Evolutionary conservation across 2,113 vertebrate species (phyloP).

Genomic region (Nestor notabilis): DNA sequence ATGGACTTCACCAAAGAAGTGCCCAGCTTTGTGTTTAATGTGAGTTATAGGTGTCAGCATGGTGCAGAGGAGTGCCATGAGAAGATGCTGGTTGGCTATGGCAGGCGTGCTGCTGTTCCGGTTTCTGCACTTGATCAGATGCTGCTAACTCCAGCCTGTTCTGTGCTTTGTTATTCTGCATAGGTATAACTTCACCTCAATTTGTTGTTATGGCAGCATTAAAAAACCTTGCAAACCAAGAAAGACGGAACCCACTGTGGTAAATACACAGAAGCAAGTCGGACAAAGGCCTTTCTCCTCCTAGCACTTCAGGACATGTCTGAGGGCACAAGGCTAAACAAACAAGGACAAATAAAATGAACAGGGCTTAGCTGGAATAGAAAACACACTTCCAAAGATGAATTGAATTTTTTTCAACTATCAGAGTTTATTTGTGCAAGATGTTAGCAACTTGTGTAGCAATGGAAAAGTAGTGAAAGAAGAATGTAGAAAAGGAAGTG

Average conservation of each 20-base stretch:
- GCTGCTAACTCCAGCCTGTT: not conserved
- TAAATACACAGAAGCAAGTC: not conserved
- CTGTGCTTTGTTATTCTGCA: not conserved
- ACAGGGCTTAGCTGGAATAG: not conserved
- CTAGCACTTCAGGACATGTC: not conserved
- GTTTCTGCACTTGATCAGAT: not conserved
- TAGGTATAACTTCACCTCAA: not conserved
- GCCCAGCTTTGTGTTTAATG: not conserved
- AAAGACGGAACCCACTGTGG: not conserved
- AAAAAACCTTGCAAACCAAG: not conserved
- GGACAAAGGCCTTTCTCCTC: constrained; percentile 4
- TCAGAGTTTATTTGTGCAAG: not conserved
- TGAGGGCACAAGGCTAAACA: constrained; percentile 5
- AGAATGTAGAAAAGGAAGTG: not conserved
- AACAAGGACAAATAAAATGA: not conserved
- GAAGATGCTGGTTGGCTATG: not conserved
- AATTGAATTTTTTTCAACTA: not conserved
- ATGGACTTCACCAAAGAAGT: not conserved
- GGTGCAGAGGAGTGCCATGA: not conserved
- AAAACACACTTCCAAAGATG: not conserved
- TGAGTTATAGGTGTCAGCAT: fast-evolving
- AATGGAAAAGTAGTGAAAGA: not conserved
- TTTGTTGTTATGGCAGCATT: constrained; percentile 4
- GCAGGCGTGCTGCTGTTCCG: fast-evolving
- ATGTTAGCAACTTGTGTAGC: not conserved